Evolutionary conservation across 2,888 invertebrate species (phyloP).

Genomic region (Chelonus formosanus): DNA sequence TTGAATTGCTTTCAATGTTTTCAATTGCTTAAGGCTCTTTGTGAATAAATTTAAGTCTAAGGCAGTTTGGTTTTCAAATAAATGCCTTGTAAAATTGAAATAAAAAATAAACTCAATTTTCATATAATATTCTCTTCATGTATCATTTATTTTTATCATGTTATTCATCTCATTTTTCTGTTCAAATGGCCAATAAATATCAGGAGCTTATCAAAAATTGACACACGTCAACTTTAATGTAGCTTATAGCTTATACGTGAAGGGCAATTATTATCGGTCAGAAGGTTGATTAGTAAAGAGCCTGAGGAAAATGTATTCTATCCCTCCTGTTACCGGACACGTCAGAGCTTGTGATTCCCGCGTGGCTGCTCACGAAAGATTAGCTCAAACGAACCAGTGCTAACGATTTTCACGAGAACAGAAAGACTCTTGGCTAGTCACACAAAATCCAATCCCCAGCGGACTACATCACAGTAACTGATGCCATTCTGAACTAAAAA

Average conservation of each 20-base stretch:
- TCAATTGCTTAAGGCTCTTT: too few species aligned
- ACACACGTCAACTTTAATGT: conserved; percentile 1
- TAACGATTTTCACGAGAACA: conserved; percentile 36
- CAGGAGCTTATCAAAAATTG: conserved; percentile 14
- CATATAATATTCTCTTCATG: too few species aligned
- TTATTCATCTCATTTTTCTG: not conserved
- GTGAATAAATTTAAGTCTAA: too few species aligned
- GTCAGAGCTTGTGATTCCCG: conserved; percentile 25
- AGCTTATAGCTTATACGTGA: conserved; percentile 2
- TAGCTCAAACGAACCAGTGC: conserved; percentile 35
- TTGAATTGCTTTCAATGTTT: too few species aligned
- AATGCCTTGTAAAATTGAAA: too few species aligned
- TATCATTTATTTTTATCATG: not conserved
- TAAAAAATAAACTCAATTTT: too few species aligned
- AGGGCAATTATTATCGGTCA: conserved; percentile 21
- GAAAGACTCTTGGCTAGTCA: conserved; percentile 20
- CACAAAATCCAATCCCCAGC: conserved; percentile 9
- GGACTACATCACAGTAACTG: conserved; percentile 18
- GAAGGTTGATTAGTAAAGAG: conserved; percentile 28
- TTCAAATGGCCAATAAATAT: not conserved
- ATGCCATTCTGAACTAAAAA: not conserved
- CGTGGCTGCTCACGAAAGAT: conserved; percentile 37
- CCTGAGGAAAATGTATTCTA: conserved; percentile 34
- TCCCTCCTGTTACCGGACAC: conserved; percentile 19
- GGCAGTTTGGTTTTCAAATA: too few species aligned